phyloP scores from a whole-genome alignment of 2,797 vertebrate genomes.

The Myotis pilosus region DNA sequence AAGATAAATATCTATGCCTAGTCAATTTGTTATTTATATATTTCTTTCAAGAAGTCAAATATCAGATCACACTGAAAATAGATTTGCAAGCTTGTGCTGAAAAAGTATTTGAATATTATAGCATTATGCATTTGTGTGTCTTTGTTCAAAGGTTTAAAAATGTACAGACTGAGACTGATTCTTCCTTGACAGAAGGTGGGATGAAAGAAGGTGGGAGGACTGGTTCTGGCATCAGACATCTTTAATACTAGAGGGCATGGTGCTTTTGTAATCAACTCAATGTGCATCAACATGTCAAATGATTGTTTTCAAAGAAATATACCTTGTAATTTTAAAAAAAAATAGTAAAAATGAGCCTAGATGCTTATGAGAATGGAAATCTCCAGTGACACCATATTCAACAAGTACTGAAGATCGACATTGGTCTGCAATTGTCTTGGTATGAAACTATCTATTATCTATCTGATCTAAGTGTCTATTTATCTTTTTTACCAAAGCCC shows the following conservation, averaged over 20 bases:
- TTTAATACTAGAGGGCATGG: accelerated
- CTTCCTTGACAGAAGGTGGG: background rate
- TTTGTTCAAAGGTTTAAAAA: background rate
- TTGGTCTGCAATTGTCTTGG: accelerated
- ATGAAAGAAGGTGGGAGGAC: accelerated
- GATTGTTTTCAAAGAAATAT: background rate
- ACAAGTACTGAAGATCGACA: accelerated
- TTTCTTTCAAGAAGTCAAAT: slow-evolving; percentile 61
- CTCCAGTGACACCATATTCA: background rate
- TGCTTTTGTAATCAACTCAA: too few species aligned
- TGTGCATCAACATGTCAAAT: background rate
- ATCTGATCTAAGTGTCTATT: background rate
- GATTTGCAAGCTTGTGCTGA: slow-evolving; percentile 19
- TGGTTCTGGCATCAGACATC: accelerated
- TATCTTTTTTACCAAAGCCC: too few species aligned
- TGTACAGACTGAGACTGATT: accelerated
- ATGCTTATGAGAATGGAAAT: accelerated
- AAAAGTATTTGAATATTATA: slow-evolving; percentile 4
- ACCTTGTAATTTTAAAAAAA: background rate
- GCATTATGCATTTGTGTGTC: background rate
- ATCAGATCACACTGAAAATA: slow-evolving; percentile 53
- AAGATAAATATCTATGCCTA: slow-evolving; percentile 53
- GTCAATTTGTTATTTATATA: slow-evolving; percentile 56
- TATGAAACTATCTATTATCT: too few species aligned
- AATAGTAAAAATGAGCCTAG: background rate